Evolutionary conservation across 2,113 vertebrate species (phyloP), one percentile per base, ranked within the genome.

Genomic region (Ploceus nigricollis): DNA sequence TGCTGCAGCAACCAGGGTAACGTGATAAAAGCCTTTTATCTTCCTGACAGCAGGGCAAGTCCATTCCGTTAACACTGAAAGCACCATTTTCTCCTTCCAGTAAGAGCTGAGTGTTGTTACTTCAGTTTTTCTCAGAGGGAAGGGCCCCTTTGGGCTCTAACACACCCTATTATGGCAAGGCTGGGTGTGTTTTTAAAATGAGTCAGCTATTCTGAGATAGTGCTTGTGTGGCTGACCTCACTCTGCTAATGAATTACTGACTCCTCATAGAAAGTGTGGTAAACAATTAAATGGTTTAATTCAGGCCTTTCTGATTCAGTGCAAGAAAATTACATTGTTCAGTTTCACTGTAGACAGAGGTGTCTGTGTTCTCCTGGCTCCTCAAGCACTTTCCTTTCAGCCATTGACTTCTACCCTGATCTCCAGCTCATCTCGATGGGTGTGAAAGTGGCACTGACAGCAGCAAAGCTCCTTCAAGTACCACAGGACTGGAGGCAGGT

Each of bases 161-260:
- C 80, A 58, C 68, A 12, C 84, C 90, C 93, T 82, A 33, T 78
- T 91, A 35, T 1, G 48, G 82, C 73, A 72, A 64, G 25, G 27
- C 28, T 21, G 85, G 75, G 30, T 77, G 54, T 94, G 94, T 77
- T 77, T 88, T 73, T 77, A 42, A 24, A 93, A 57, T 86, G 90
- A 96, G 86, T 94, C 96, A 88, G 90, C 85, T 83, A 1, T 80
- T 80, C 71, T 82, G 71, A 93, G 85, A 27, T 90, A 86, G 50
- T n/a, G 45, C n/a, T 44, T 50, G 8, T 5, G 1, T 9, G 53
- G 31, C 82, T 95, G 86, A 83, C 88, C 64, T 95, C 84, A 60
- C 44, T 77, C 70, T 73, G 64, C 47, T 70, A 61, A 79, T 77
- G 54, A 90, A 75, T 88, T 90, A 61, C 78, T 31, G 47, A 21